Evolutionary conservation across 1,140 invertebrate genomes (phyloP), one percentile per base, ranked within the genome.

Genomic region (Drosophila pandora): DNA sequence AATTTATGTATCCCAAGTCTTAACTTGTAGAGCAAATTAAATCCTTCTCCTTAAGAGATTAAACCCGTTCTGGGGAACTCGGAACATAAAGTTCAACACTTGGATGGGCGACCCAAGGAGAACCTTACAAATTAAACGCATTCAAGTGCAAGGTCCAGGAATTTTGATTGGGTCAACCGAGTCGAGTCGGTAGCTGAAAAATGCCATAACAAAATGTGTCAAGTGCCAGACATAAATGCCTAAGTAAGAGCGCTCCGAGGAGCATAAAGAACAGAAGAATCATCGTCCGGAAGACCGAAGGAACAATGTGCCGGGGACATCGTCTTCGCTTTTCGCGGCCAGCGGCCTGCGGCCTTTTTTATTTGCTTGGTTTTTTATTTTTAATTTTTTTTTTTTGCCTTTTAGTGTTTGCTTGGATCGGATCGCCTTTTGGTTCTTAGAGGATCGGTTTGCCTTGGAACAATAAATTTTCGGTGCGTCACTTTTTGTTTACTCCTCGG

Each of bases 131-230:
- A 88, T 88, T 88, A 88, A 88, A 89, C 83, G 83, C 79, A 88
- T 88, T 87, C 76, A 88, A 88, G 83, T 89, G 83, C 83, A 88
- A 88, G 76, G 68, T 65, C 60, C 67, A 77, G 76, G 83, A 88
- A 88, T 88, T 88, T 88, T 88, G 83, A 88, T 88, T 88, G 83
- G 83, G 79, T 88, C 83, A 88, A 83, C 55, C 77, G 80, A 87
- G 81, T 84, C 76, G 67, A 56, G 58, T 55, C 47, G 65, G 81
- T 84, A 84, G 81, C 81, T 75, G 49, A 84, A 79, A 75, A 83
- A 88, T 88, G 84, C 83, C 83, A 89, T 87, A 79, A 88, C 83
- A 88, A 88, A 88, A 88, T 88, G 83, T 88, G 83, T 88, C 84
- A 88, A 89, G 83, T 88, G 83, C 84, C 83, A 88, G 83, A 88